These are phyloP conservation scores for Agriopis marginaria DNA, from an alignment of 2,888 invertebrate species.

Conservation along the genomic window DNA sequence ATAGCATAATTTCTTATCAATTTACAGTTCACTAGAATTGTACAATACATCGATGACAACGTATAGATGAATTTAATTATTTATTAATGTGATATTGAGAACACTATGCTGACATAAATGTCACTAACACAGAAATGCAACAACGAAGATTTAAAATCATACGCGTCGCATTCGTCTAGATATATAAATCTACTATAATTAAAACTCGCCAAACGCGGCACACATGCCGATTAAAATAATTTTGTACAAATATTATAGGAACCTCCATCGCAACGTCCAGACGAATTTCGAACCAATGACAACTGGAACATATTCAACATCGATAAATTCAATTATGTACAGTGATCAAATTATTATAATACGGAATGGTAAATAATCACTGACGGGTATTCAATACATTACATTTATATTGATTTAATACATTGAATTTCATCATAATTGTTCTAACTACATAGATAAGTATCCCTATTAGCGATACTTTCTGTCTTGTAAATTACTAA, in stretches of 20 bases:
- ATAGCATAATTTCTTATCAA: conserved; percentile 82
- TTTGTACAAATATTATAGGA: conserved; percentile 61
- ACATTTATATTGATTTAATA: conserved; percentile 51
- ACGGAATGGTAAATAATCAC: conserved; percentile 70
- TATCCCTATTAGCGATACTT: conserved; percentile 40
- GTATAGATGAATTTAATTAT: conserved; percentile 57
- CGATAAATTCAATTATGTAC: conserved; percentile 54
- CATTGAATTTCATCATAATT: conserved; percentile 63
- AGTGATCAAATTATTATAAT: conserved; percentile 61
- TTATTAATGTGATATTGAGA: conserved; percentile 58
- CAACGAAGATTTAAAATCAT: conserved; percentile 72
- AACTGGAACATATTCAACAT: conserved; percentile 51
- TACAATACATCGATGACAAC: conserved; percentile 82
- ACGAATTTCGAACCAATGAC: conserved; percentile 57
- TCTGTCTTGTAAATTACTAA: conserved; percentile 39
- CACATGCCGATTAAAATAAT: conserved; percentile 43
- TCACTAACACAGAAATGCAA: conserved; percentile 47
- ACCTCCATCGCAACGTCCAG: conserved; percentile 62
- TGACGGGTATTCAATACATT: conserved; percentile 52
- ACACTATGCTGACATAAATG: conserved; percentile 62
- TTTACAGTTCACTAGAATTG: conserved; percentile 82
- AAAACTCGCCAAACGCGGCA: conserved; percentile 42
- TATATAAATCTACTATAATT: conserved; percentile 39
- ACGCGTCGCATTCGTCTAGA: conserved; percentile 48
- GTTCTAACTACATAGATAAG: conserved; percentile 57